These are phyloP conservation scores for Drosophila setifemur DNA, from an alignment of 1,140 invertebrate species.

Conservation along the genomic window DNA sequence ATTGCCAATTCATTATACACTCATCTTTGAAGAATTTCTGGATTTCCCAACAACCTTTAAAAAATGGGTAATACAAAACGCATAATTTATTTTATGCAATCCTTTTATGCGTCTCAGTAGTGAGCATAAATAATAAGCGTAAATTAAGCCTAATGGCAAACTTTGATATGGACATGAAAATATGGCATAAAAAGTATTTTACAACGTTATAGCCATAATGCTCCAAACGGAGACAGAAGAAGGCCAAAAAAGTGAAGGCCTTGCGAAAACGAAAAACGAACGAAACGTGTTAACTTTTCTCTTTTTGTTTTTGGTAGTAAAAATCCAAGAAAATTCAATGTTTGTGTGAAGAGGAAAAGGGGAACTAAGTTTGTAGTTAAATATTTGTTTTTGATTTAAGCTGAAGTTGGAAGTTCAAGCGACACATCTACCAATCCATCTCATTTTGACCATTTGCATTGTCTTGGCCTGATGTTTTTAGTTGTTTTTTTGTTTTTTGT, in stretches of 20 bases:
- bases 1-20: no score
- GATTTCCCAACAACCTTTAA: no score
- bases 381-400: constrained; percentile 79
- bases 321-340: constrained; percentile 20
- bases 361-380: constrained; percentile 36
- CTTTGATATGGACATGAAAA: constrained; percentile 42
- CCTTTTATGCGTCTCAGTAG: constrained; percentile 3
- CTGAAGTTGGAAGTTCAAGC: constrained; percentile 40
- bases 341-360: not conserved
- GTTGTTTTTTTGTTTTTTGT: not conserved
- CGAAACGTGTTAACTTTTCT: not conserved
- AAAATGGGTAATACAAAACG: constrained; percentile 3
- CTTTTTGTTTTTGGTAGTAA: constrained; percentile 5
- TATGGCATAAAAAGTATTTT: constrained; percentile 31
- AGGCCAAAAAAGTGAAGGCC: not conserved
- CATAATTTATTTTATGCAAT: constrained; percentile 19
- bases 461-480: constrained; percentile 42
- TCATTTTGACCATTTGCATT: constrained; percentile 45
- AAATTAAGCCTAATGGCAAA: constrained; percentile 41
- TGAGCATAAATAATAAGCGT: constrained; percentile 45
- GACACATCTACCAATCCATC: constrained; percentile 30
- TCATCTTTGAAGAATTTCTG: no score
- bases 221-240: not conserved
- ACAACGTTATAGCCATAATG: constrained; percentile 23
- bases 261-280: not conserved